Evolutionary conservation across 2,888 invertebrate genomes (phyloP).

Genomic region (Erebia aethiops): DNA sequence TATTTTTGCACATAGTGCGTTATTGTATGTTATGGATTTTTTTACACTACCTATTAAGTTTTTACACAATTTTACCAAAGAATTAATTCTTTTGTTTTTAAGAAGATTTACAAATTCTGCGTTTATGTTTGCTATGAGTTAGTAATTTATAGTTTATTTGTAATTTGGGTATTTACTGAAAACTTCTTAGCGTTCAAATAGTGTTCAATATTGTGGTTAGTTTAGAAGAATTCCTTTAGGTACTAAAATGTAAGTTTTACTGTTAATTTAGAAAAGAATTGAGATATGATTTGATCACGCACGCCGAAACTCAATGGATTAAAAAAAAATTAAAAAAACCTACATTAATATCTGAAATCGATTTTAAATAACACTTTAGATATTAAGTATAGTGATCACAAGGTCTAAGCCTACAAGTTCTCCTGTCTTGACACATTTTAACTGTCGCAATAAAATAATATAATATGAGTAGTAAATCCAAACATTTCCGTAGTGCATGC

Average conservation of each 20-base stretch:
- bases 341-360: background rate
- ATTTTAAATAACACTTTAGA: background rate
- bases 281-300: background rate
- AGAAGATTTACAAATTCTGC: background rate
- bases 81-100: conserved; percentile 12
- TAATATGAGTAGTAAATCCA: background rate
- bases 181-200: conserved; percentile 7
- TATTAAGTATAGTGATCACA: background rate
- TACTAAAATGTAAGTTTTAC: conserved; percentile 17
- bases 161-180: conserved; percentile 2
- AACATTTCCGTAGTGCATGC: conserved; percentile 11
- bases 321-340: too few relatives aligned
- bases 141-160: conserved; percentile 9
- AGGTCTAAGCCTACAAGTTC: background rate
- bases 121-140: background rate
- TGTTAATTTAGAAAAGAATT: background rate
- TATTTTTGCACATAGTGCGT: conserved; percentile 27
- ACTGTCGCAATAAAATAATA: background rate
- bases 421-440: background rate
- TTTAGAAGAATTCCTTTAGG: conserved; percentile 7
- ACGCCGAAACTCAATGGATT: background rate
- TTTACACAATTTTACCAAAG: conserved; percentile 35
- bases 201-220: conserved; percentile 16
- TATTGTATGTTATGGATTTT: conserved; percentile 4
- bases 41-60: conserved; percentile 19